A percentile compares a stretch with the other conserved stretches of the same genome.
These are phyloP conservation scores for Rhagologus leucostigma DNA, from an alignment of 2,113 vertebrate species.

Conservation along the genomic window DNA sequence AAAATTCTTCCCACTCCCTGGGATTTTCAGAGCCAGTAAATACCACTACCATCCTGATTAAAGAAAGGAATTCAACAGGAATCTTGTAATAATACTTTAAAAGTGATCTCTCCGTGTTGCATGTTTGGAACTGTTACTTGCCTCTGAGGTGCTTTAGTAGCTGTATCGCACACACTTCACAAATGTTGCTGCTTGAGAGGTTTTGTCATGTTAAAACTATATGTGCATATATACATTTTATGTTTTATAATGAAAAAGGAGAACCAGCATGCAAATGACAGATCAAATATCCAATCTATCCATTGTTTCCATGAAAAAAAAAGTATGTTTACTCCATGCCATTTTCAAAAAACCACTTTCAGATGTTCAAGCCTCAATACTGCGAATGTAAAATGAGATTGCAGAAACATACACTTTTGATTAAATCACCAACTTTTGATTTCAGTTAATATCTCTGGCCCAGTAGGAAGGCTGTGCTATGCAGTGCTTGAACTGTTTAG, in stretches of 20 bases:
- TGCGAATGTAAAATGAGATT: background rate
- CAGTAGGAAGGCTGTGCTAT: background rate
- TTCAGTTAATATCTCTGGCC: background rate
- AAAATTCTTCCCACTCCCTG: background rate
- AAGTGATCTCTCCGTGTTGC: background rate
- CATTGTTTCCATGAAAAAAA: background rate
- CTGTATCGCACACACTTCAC: background rate
- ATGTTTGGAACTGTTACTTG: background rate
- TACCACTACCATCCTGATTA: background rate
- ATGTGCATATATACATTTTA: background rate
- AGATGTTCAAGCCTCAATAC: background rate
- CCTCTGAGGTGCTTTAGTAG: background rate
- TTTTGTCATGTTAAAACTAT: background rate
- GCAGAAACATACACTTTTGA: background rate
- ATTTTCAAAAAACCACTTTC: background rate
- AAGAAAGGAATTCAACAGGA: background rate
- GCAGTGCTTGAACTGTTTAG: background rate
- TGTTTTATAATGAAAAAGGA: background rate
- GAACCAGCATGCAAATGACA: background rate
- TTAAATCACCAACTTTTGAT: background rate
- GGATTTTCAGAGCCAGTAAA: background rate
- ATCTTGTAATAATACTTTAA: background rate
- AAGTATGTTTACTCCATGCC: background rate
- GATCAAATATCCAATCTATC: background rate
- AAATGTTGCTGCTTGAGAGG: background rate